Evolutionary conservation across 2,888 invertebrate species (phyloP), one percentile per base, ranked within the genome.

Genomic region (Sphecodes monilicornis): DNA sequence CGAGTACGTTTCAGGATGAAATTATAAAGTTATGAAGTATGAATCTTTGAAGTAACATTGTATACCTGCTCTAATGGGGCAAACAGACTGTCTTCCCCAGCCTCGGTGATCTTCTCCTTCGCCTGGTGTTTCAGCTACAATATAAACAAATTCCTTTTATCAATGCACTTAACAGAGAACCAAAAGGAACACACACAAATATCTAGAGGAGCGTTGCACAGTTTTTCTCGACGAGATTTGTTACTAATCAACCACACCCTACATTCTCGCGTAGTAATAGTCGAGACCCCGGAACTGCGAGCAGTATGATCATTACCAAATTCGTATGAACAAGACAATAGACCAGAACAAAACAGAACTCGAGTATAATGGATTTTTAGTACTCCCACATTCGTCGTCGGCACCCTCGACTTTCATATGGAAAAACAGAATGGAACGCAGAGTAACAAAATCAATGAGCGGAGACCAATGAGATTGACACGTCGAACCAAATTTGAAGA

Each of bases 11-110:
- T 22, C 50, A 50, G 2, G 22, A 22, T 29, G 0, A n/a, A 29
- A 29, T 8, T 43, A 5, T 32, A 13, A 18, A 26, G 18, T n/a
- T 70, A 16, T 4, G 0, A 64, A 64, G 26, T 60, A 29, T 54
- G 10, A 1, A 60, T 60, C 3, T 26, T 26, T 11, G 3, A 50
- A 18, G 22, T 60, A 50, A 73, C 43, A 64, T 5, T 10, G 32
- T 1, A 6, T 78, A 98, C 97, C 97, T 98, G 97, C 95, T 97
- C 98, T 89, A 98, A 96, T 89, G 98, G 97, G 88, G 97, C 97
- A 95, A 97, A 97, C 86, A 97, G 95, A 94, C 96, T 97, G 93
- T 96, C 97, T 91, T 97, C 97, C 90, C 97, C 97, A 91, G 96
- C 97, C 92, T 97, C 97, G 78, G 95, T 95, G 71, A 96, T 94